These are phyloP conservation scores for Tridacna crocea DNA, from an alignment of 2,888 invertebrate genomes.

Conservation along the genomic window DNA sequence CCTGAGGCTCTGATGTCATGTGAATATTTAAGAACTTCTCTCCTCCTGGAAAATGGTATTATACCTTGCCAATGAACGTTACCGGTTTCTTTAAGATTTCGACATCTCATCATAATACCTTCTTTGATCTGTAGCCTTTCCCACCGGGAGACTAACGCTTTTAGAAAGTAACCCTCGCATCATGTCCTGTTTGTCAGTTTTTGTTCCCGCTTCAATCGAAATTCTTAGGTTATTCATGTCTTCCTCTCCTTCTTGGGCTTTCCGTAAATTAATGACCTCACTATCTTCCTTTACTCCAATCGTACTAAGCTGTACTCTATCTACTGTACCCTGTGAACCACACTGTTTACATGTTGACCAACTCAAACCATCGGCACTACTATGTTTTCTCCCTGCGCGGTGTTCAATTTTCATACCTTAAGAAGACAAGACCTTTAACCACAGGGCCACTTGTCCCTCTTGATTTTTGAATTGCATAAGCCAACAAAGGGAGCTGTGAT, in stretches of 20 bases:
- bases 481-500: slow-evolving; percentile 62
- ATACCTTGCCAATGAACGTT: slow-evolving; percentile 3
- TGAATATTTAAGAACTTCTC: slow-evolving; percentile 9
- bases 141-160: slow-evolving; percentile 20
- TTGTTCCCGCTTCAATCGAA: slow-evolving; percentile 17
- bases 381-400: slow-evolving; percentile 47
- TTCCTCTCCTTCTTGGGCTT: slow-evolving; percentile 21
- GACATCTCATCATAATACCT: slow-evolving; percentile 1
- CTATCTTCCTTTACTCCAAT: background rate
- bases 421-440: slow-evolving; percentile 31
- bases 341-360: slow-evolving; percentile 29
- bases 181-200: slow-evolving; percentile 8
- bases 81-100: background rate
- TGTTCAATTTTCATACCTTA: slow-evolving; percentile 49
- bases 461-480: slow-evolving; percentile 36
- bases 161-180: slow-evolving; percentile 15
- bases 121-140: background rate
- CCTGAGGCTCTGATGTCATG: slow-evolving; percentile 32
- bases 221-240: slow-evolving; percentile 7
- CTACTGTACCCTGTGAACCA: background rate
- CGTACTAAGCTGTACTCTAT: background rate
- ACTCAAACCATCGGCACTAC: slow-evolving; percentile 56
- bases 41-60: slow-evolving; percentile 7
- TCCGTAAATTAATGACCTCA: background rate
- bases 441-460: slow-evolving; percentile 36